These are phyloP conservation scores for Pogonomyrmex barbatus DNA, from an alignment of 1,140 invertebrate genomes.

Conservation along the genomic window DNA sequence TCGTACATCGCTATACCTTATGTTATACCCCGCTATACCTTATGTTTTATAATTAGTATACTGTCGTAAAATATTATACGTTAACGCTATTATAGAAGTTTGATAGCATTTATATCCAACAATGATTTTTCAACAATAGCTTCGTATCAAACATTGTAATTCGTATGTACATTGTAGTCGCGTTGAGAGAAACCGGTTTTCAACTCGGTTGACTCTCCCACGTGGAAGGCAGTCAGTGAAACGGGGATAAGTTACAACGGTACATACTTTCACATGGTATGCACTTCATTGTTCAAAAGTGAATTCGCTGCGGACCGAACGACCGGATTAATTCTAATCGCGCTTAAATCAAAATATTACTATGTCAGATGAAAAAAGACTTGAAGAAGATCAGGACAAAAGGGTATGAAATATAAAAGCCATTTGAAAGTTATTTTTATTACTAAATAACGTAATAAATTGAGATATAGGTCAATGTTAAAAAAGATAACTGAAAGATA, in stretches of 20 bases:
- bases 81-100: background rate
- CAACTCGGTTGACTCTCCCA: background rate
- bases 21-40: background rate
- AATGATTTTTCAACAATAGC: background rate
- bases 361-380: constrained; percentile 60
- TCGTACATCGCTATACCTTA: background rate
- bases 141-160: background rate
- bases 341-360: constrained; percentile 24
- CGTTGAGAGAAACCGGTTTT: constrained; percentile 56
- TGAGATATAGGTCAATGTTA: background rate
- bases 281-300: constrained; percentile 41
- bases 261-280: constrained; percentile 58
- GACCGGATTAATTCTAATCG: constrained; percentile 12
- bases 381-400: constrained; percentile 29
- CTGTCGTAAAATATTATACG: background rate
- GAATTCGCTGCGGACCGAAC: background rate
- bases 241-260: constrained; percentile 70
- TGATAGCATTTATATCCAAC: background rate
- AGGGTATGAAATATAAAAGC: constrained; percentile 54
- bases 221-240: constrained; percentile 20
- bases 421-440: background rate
- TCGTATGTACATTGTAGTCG: background rate
- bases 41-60: background rate
- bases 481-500: background rate
- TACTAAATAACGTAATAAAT: background rate